These are phyloP conservation scores for Uria aalge DNA, from an alignment of 2,113 vertebrate genomes.

Conservation along the genomic window DNA sequence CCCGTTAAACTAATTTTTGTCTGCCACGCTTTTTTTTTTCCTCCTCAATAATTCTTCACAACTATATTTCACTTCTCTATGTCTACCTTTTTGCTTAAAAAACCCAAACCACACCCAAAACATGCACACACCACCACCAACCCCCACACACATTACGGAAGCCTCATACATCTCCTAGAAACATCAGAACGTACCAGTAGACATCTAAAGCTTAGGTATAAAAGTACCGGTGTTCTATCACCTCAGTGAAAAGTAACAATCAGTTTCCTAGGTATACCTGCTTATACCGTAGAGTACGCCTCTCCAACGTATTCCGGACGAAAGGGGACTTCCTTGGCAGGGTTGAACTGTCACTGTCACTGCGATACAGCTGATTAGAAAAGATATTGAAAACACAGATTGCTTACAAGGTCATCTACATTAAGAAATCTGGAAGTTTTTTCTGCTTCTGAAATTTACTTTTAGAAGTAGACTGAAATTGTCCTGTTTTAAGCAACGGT, in stretches of 20 bases:
- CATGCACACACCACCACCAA: accelerated
- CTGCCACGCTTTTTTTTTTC: neutral
- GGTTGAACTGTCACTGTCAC: constrained; percentile 98
- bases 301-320: constrained; percentile 93
- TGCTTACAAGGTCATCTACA: neutral
- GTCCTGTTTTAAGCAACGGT: neutral
- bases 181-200: neutral
- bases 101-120: neutral
- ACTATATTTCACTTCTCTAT: neutral
- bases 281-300: constrained; percentile 91
- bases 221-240: neutral
- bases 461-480: neutral
- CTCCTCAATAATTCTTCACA: neutral
- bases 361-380: constrained; percentile 88
- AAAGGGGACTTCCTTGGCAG: constrained; percentile 94
- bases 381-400: neutral
- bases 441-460: neutral
- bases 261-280: constrained; percentile 75
- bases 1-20: neutral
- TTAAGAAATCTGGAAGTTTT: neutral
- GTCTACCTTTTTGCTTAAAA: neutral
- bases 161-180: neutral
- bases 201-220: neutral
- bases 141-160: neutral
- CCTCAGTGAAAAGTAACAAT: neutral